Evolutionary conservation across 1,140 invertebrate genomes (phyloP).

Genomic region (Heliconius congener): DNA sequence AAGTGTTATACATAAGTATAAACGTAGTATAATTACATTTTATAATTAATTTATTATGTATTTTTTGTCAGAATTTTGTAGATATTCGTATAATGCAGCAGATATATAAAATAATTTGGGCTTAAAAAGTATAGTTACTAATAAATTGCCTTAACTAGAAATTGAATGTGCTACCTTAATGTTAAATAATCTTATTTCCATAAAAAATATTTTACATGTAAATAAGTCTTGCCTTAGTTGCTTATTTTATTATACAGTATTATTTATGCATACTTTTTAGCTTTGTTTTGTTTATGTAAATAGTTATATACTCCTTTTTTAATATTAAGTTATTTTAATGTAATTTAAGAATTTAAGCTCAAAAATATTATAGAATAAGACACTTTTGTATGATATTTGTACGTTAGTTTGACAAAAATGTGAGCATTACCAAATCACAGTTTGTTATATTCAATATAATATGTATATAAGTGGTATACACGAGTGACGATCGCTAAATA

Average conservation of each 20-base stretch:
- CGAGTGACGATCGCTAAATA: neutral
- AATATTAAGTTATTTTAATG: neutral
- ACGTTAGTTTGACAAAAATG: constrained; percentile 41
- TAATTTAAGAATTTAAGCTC: constrained; percentile 19
- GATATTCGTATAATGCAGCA: neutral
- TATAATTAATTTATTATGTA: no score
- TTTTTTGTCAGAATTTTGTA: neutral
- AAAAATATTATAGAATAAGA: constrained; percentile 24
- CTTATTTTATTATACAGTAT: constrained; percentile 50
- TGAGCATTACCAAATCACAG: constrained; percentile 68
- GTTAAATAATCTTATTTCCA: no score
- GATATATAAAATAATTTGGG: neutral
- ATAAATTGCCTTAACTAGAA: neutral
- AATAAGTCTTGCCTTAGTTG: constrained; percentile 43
- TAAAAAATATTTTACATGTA: neutral
- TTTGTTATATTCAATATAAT: constrained; percentile 45
- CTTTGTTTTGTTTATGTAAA: constrained; percentile 43
- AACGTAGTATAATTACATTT: no score
- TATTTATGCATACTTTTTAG: constrained; percentile 41
- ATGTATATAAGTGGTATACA: no score
- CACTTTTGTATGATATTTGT: constrained; percentile 27
- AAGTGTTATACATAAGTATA: neutral
- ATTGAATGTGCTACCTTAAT: no score
- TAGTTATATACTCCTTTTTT: constrained; percentile 18
- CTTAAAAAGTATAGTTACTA: neutral